Evolutionary conservation across 2,113 vertebrate genomes (phyloP).

Genomic region (Spea bombifrons): DNA sequence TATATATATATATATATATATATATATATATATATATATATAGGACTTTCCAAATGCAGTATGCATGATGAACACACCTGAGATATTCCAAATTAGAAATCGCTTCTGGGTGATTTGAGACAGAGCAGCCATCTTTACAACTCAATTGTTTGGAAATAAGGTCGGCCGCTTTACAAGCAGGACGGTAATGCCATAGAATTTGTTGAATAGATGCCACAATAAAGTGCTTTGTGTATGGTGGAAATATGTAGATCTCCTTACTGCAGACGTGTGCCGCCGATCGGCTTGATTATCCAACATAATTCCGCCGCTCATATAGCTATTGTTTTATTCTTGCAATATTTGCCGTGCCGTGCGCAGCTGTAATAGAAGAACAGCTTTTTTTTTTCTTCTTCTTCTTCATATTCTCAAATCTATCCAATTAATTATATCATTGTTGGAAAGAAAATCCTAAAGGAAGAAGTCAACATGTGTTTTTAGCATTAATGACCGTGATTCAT

Average conservation of each 20-base stretch:
- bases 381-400: neutral
- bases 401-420: neutral
- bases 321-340: neutral
- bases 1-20: too few relatives aligned
- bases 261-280: neutral
- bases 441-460: neutral
- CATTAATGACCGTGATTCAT: constrained; percentile 18
- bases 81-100: constrained; percentile 13
- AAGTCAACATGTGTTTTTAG: constrained; percentile 1
- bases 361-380: constrained; percentile 11
- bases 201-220: constrained; percentile 27
- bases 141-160: constrained; percentile 35
- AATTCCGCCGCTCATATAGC: constrained; percentile 8
- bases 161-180: constrained; percentile 10
- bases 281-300: neutral
- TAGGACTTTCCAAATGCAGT: too few relatives aligned
- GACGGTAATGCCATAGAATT: constrained; percentile 24
- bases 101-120: constrained; percentile 10
- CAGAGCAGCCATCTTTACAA: constrained; percentile 28
- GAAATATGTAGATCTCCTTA: constrained; percentile 32
- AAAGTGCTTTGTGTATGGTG: constrained; percentile 26
- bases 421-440: neutral
- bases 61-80: constrained; percentile 7
- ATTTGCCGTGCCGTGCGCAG: neutral
- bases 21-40: too few relatives aligned